Base-by-base conservation (phyloP, 2,797 vertebrate species). In the Stomatorhinus walkeri region DNA sequence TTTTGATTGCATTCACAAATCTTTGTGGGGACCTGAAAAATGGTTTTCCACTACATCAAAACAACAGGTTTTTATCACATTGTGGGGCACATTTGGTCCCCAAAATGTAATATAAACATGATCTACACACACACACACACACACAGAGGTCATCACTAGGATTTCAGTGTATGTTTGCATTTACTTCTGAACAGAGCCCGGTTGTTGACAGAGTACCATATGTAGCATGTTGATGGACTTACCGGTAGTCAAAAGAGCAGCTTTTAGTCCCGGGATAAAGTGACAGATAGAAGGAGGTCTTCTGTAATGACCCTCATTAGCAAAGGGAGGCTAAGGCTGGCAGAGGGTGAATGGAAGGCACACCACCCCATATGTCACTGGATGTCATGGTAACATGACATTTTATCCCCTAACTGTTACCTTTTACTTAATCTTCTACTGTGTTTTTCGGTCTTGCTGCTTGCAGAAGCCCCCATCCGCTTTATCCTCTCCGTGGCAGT, bases 331-430 rank as follows among this genome's bases (percentile, higher is more conserved):
- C 0, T 56, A 14, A 32, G 72, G 72, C 48, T 86, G 90, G 87
- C 89, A 89, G 88, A 88, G 90, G 90, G 88, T 87, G 59, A 52
- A 89, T 88, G 87, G 88, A 79, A 90, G 76, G 68, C 90, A 64
- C 90, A 4, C 89, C 88, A 89, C 87, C 89, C 91, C 93, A 93
- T 92, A 93, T 93, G 93, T 93, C 91, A 90, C 88, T 88, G 90
- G 86, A 92, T 87, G 59, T 83, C 91, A 92, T 90, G 92, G 89
- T 91, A 46, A 85, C 52, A 79, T 28, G 79, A 51, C 88, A 61
- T 81, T 14, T 48, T 36, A 48, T 87, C 89, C 87, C 88, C 64
- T 76, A 87, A 61, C 61, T 68, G 28, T 68, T 68, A 68, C 10
- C 24, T 68, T 12, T 68, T 68, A 68, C 28, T 68, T 68, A 68